Conservation (phyloP, 2,797 vertebrate genomes). For the Tamandua tetradactyla region DNA sequence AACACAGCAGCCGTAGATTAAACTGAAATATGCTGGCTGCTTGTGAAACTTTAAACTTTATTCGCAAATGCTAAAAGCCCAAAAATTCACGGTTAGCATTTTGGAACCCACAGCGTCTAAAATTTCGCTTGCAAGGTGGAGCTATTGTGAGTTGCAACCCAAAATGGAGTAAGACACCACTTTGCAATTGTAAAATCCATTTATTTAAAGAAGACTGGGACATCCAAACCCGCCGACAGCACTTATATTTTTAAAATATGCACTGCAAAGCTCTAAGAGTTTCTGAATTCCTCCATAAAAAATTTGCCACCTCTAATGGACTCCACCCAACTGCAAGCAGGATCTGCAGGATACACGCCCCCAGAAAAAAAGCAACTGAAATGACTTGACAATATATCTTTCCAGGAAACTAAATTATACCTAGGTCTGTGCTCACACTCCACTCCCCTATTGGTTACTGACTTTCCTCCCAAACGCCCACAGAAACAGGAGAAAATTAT, state of each 20-base stretch:
- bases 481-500: constrained; percentile 65
- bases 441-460: constrained; percentile 39
- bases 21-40: constrained; percentile 63
- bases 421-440: constrained; percentile 56
- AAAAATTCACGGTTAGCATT: constrained; percentile 49
- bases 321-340: constrained; percentile 55
- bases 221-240: constrained; percentile 48
- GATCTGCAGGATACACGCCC: constrained; percentile 64
- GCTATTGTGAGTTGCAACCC: constrained; percentile 32
- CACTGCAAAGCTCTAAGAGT: constrained; percentile 59
- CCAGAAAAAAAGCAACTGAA: constrained; percentile 61
- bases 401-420: constrained; percentile 72
- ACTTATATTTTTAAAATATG: constrained; percentile 69
- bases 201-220: constrained; percentile 63
- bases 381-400: constrained; percentile 67
- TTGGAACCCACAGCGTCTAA: constrained; percentile 2
- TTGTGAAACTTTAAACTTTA: constrained; percentile 54
- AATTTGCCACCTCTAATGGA: constrained; percentile 68
- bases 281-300: constrained; percentile 53
- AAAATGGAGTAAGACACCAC: constrained; percentile 7
- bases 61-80: constrained; percentile 53
- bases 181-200: constrained; percentile 65
- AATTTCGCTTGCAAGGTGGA: constrained; percentile 54
- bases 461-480: constrained; percentile 60
- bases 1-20: background rate